Evolutionary conservation across 2,888 invertebrate genomes (phyloP).

Genomic region (Fissipunctia ypsillon): DNA sequence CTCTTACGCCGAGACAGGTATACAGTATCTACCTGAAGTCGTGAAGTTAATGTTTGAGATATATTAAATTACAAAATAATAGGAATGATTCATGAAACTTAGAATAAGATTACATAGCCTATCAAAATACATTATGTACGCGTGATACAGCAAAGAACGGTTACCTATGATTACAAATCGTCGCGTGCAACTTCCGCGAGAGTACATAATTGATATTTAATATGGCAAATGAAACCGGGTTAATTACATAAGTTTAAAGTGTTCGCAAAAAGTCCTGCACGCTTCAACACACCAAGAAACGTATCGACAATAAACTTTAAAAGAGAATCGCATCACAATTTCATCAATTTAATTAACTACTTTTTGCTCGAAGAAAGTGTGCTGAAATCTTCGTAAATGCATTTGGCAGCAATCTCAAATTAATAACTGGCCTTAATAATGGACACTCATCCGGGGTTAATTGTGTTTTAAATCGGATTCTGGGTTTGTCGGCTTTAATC

Average conservation of each 20-base stretch:
- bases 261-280: constrained; percentile 69
- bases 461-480: constrained; percentile 39
- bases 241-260: constrained; percentile 74
- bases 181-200: constrained; percentile 70
- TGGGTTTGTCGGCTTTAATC: constrained; percentile 36
- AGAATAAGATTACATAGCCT: constrained; percentile 12
- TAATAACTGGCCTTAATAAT: constrained; percentile 43
- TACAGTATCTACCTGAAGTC: neutral
- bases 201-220: constrained; percentile 72
- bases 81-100: constrained; percentile 10
- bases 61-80: neutral
- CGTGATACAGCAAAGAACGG: constrained; percentile 39
- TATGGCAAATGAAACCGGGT: constrained; percentile 78
- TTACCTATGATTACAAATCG: constrained; percentile 62
- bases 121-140: constrained; percentile 18
- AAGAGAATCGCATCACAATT: constrained; percentile 44
- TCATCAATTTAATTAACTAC: constrained; percentile 49
- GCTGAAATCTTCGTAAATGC: constrained; percentile 30
- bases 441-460: constrained; percentile 18
- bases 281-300: constrained; percentile 41
- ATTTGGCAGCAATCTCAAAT: constrained; percentile 41
- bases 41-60: neutral
- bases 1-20: neutral
- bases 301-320: constrained; percentile 20
- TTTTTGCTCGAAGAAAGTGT: constrained; percentile 60